These are phyloP conservation scores for Poecile atricapillus DNA, from an alignment of 2,113 vertebrate genomes.

Conservation along the genomic window DNA sequence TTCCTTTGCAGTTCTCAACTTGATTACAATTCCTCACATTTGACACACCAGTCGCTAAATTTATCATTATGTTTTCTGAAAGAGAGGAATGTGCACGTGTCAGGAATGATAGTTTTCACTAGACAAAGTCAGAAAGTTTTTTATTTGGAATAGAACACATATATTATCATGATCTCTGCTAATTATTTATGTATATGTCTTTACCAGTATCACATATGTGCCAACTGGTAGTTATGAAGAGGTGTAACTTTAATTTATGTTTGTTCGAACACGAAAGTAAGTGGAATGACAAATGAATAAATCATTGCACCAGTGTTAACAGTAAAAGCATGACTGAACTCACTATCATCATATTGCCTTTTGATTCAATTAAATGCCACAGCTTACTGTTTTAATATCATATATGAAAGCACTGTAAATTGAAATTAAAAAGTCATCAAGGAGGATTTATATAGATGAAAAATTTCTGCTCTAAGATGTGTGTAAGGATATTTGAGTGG, in stretches of 20 bases:
- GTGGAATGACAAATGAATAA: slow-evolving; percentile 9
- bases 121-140: not conserved
- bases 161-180: not conserved
- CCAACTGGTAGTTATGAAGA: not conserved
- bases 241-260: not conserved
- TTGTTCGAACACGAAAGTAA: not conserved
- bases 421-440: not conserved
- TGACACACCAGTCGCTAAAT: not conserved
- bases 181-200: not conserved
- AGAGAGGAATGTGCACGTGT: not conserved
- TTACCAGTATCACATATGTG: not conserved
- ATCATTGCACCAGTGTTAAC: not conserved
- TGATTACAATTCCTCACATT: not conserved
- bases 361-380: not conserved
- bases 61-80: not conserved
- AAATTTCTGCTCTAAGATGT: not conserved
- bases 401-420: not conserved
- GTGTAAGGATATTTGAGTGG: not conserved
- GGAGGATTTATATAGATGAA: not conserved
- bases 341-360: not conserved
- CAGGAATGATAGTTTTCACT: not conserved
- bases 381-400: not conserved
- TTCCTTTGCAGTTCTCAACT: not conserved
- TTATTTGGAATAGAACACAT: not conserved
- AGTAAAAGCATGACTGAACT: not conserved